Percentiles rank a stretch among this genome's conserved stretches.
Conservation (phyloP, 30 jellyfish, hydroid and myxozoan genomes). For the Morbakka virulenta region DNA sequence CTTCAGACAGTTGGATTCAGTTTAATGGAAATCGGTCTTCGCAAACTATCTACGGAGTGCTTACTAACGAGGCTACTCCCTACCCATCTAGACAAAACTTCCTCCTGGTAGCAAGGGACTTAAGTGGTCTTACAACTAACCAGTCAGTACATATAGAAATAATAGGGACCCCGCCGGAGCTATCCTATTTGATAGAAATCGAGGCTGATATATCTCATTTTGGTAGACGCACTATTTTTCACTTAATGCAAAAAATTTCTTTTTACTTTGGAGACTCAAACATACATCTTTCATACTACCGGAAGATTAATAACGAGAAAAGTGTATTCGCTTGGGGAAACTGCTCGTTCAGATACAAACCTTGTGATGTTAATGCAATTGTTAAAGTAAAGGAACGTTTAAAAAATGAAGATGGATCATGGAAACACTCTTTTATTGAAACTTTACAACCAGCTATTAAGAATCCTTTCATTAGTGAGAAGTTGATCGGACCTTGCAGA, state of each 20-base stretch:
- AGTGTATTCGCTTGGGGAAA: conserved; percentile 28
- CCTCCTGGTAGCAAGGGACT: conserved; percentile 31
- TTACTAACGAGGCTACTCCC: not conserved
- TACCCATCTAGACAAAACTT: conserved; percentile 3
- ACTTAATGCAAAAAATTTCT: conserved; percentile 30
- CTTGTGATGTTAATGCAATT: conserved; percentile 33
- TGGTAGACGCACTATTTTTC: no score
- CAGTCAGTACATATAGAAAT: conserved; percentile 9
- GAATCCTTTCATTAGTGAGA: not conserved
- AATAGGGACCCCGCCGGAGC: conserved; percentile 14
- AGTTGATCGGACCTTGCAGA: conserved; percentile 39
- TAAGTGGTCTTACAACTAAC: conserved; percentile 32
- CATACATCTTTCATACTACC: not conserved
- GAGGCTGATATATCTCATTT: not conserved
- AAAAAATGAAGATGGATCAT: not conserved
- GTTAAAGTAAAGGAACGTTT: not conserved
- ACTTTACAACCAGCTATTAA: conserved; percentile 3
- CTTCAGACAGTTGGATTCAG: conserved; percentile 21
- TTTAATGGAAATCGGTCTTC: conserved; percentile 21
- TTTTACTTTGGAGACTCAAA: conserved; percentile 30
- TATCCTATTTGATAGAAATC: conserved; percentile 2
- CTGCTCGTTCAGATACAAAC: conserved; percentile 31
- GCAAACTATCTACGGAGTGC: conserved; percentile 20
- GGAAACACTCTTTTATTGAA: not conserved
- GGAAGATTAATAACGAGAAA: conserved; percentile 5